Evolutionary conservation across 2,797 vertebrate species (phyloP).

Genomic region (Iguana delicatissima): DNA sequence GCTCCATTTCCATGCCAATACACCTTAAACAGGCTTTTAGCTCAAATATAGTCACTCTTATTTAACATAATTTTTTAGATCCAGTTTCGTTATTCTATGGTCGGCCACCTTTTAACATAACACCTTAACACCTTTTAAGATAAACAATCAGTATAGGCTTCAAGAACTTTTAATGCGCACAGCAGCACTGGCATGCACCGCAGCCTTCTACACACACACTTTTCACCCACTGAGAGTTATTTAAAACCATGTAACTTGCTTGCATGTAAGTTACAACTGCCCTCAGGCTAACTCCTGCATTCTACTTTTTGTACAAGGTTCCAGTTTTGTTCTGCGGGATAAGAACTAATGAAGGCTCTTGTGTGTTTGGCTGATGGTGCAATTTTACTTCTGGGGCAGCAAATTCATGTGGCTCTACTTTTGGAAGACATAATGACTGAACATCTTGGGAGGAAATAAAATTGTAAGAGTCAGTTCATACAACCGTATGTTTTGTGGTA

Average conservation of each 20-base stretch:
- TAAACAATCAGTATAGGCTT: conserved; percentile 7
- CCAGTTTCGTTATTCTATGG: too few relatives aligned
- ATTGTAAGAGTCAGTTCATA: conserved; percentile 12
- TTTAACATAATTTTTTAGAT: too few relatives aligned
- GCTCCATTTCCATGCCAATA: too few relatives aligned
- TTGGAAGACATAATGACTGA: neutral
- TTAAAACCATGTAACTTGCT: conserved; percentile 62
- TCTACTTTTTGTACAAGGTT: conserved; percentile 55
- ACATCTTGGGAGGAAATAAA: conserved; percentile 25
- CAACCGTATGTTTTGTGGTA: neutral
- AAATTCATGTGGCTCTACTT: conserved; percentile 28
- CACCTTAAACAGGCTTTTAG: too few relatives aligned
- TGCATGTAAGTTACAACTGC: conserved; percentile 53
- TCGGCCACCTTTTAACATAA: neutral
- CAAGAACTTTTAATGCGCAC: neutral
- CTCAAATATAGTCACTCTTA: too few relatives aligned
- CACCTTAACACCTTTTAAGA: too few relatives aligned
- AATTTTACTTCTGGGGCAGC: neutral
- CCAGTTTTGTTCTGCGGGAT: conserved; percentile 56
- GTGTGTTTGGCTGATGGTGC: conserved; percentile 53
- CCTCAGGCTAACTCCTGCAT: conserved; percentile 43
- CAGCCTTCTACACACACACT: neutral
- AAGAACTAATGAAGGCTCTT: conserved; percentile 62
- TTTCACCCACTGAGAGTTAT: conserved; percentile 30
- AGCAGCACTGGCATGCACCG: conserved; percentile 3